These are phyloP conservation scores for Micropterix aruncella DNA, from an alignment of 2,888 invertebrate genomes.

Conservation along the genomic window DNA sequence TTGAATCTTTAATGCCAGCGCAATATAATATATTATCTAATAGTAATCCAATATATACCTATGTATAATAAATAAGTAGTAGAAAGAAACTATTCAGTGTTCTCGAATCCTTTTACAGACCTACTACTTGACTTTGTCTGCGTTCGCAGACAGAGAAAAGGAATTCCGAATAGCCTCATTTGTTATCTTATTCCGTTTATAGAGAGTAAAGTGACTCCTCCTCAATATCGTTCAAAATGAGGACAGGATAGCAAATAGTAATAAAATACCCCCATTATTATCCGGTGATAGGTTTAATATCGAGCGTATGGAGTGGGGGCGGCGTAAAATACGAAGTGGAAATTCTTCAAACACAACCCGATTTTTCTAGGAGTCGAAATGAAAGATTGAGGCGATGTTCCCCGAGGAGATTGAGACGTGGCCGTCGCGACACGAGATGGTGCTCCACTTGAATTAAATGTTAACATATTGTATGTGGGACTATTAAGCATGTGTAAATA, in stretches of 20 bases:
- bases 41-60: no score
- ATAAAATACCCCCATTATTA: not conserved
- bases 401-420: conserved; percentile 1
- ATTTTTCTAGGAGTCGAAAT: conserved; percentile 3
- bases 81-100: no score
- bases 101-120: no score
- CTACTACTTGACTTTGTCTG: no score
- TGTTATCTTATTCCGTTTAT: not conserved
- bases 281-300: not conserved
- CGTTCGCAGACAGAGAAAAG: not conserved
- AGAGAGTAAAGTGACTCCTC: not conserved
- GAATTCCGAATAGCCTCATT: not conserved
- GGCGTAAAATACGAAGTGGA: not conserved
- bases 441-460: no score
- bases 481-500: no score
- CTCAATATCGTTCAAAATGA: not conserved
- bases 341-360: conserved; percentile 4
- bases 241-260: not conserved
- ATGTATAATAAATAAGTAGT: no score
- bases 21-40: no score
- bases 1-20: no score
- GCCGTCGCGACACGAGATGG: not conserved
- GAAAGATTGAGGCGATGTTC: conserved; percentile 3
- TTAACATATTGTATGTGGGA: no score
- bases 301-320: not conserved